A percentile compares a stretch with the other conserved stretches of the same genome.
phyloP scores from a whole-genome alignment of 2,797 vertebrate genomes.

The Epinephelus awoara region DNA sequence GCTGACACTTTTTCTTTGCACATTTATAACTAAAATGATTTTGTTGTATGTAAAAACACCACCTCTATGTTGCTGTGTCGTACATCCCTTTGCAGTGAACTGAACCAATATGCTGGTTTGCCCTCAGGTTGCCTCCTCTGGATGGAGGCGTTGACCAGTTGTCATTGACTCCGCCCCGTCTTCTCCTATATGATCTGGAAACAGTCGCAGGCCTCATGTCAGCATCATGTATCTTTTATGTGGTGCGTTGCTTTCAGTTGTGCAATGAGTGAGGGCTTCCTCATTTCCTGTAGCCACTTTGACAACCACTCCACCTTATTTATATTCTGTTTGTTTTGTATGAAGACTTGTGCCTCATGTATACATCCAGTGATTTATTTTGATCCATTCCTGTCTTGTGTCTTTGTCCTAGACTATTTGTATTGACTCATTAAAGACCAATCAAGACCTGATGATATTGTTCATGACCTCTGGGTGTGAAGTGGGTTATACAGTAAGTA shows the following conservation, averaged over 20 bases:
- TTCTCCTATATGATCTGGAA: not conserved
- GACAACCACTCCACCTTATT: conserved; percentile 26
- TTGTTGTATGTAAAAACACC: conserved; percentile 32
- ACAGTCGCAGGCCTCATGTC: conserved; percentile 10
- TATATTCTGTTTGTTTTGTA: conserved; percentile 31
- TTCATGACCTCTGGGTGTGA: not conserved
- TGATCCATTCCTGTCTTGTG: conserved; percentile 2
- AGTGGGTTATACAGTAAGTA: not conserved
- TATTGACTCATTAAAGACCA: conserved; percentile 33
- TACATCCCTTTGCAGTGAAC: conserved; percentile 1
- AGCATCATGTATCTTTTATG: conserved; percentile 6
- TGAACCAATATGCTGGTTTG: conserved; percentile 14
- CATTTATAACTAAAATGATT: not conserved
- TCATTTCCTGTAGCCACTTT: conserved; percentile 33
- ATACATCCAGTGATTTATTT: conserved; percentile 22
- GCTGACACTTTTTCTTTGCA: conserved; percentile 15
- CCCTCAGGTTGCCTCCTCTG: not conserved
- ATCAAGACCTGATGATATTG: not conserved
- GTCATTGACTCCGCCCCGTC: not conserved
- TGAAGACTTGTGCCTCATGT: conserved; percentile 41
- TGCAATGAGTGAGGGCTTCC: conserved; percentile 23
- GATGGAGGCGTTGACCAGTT: not conserved
- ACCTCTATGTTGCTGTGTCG: not conserved
- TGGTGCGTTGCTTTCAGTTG: not conserved
- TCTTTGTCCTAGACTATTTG: conserved; percentile 23